phyloP scores from a whole-genome alignment of 35 echinoderm and acorn worm species.

The Anneissia japonica region DNA sequence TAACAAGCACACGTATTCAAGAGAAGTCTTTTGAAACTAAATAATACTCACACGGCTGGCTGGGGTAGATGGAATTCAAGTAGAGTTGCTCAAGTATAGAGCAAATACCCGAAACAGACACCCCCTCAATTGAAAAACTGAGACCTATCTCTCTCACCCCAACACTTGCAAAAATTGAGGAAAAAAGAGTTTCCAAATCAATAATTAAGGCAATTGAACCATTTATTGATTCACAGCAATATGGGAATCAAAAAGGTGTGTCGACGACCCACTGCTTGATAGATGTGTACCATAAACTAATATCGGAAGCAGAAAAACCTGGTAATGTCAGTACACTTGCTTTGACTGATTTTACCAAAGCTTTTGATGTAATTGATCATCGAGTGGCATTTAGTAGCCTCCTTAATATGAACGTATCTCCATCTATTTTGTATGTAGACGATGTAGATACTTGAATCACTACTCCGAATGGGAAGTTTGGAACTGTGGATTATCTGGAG shows the following conservation, averaged over 20 bases:
- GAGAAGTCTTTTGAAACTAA: too few species aligned
- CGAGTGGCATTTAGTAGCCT: constrained; percentile 2
- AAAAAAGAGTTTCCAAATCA: constrained; percentile 13
- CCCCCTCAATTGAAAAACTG: constrained; percentile 9
- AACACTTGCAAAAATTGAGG: constrained; percentile 11
- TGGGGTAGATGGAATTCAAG: too few species aligned
- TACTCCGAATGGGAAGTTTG: too few species aligned
- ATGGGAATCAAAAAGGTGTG: constrained; percentile 14
- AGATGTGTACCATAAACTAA: constrained; percentile 4
- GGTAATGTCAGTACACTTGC: constrained; percentile 12
- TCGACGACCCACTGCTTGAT: constrained; percentile 19
- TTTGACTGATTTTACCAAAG: constrained; percentile 21
- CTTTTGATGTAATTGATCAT: constrained; percentile 8
- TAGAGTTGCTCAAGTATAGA: constrained; percentile 12
- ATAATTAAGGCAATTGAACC: constrained; percentile 4
- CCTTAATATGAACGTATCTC: constrained; percentile 5
- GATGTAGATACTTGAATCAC: too few species aligned
- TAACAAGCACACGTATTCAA: too few species aligned
- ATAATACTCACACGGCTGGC: too few species aligned
- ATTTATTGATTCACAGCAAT: constrained; percentile 4
- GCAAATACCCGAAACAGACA: not conserved
- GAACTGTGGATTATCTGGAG: too few species aligned
- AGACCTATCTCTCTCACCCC: constrained; percentile 13
- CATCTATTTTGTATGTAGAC: not conserved
- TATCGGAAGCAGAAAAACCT: constrained; percentile 7